phyloP scores from a whole-genome alignment of 2,113 vertebrate genomes.

The Anser brachyrhynchus region DNA sequence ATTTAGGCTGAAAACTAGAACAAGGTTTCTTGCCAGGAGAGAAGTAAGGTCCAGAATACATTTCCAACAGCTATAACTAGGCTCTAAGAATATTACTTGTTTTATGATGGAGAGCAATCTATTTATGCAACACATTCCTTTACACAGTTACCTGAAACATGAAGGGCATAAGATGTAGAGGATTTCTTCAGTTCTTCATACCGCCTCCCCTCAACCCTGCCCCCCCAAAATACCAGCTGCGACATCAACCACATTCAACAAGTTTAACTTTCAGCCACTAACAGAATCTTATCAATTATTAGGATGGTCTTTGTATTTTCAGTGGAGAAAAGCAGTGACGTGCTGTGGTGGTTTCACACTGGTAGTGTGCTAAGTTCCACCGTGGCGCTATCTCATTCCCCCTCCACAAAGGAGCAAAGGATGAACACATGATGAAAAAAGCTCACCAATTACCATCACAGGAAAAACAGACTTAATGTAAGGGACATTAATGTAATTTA shows the following conservation, averaged over 20 bases:
- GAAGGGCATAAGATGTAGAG: neutral
- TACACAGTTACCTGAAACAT: neutral
- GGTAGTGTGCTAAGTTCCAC: neutral
- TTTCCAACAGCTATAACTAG: neutral
- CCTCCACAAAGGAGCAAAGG: neutral
- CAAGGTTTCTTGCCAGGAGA: neutral
- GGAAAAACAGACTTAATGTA: neutral
- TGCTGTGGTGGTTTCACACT: neutral
- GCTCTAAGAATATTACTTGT: neutral
- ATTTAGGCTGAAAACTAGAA: neutral
- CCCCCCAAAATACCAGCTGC: neutral
- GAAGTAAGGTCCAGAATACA: neutral
- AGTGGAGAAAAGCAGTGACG: neutral
- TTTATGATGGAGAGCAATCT: neutral
- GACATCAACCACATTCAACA: neutral
- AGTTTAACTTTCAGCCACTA: neutral
- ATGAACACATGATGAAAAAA: neutral
- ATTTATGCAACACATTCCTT: neutral
- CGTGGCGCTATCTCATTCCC: neutral
- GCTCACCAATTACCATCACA: neutral
- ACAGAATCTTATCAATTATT: neutral
- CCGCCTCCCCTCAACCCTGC: fast-evolving
- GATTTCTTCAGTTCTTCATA: neutral
- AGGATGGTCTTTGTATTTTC: neutral
- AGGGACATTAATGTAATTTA: neutral